A percentile compares a stretch with the other conserved stretches of the same genome.
These are phyloP conservation scores for Melikaiella ostensackeni DNA, from an alignment of 2,888 invertebrate genomes.

Conservation along the genomic window DNA sequence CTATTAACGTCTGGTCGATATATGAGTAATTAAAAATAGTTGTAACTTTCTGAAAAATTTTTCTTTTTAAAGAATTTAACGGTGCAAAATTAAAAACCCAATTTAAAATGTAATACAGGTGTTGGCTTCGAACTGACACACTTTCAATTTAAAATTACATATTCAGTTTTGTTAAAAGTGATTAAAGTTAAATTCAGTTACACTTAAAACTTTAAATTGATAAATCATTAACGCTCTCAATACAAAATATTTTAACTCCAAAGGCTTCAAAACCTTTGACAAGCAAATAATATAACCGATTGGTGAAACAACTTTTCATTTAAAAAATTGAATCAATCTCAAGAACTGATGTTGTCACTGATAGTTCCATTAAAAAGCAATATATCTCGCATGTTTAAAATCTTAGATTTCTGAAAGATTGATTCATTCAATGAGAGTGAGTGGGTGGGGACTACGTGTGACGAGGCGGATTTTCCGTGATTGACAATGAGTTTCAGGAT, in stretches of 20 bases:
- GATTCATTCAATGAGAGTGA: neutral
- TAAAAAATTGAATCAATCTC: neutral
- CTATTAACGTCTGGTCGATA: neutral
- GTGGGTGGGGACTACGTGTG: neutral
- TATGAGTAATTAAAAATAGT: neutral
- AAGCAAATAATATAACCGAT: too few relatives aligned
- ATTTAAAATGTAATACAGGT: neutral
- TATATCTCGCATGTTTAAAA: neutral
- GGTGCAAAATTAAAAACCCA: neutral
- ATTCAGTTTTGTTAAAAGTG: neutral
- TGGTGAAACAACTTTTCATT: neutral
- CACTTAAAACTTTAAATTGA: too few relatives aligned
- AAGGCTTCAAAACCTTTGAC: too few relatives aligned
- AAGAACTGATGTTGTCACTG: neutral
- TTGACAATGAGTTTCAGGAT: neutral
- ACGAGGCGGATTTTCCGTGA: neutral
- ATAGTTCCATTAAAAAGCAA: neutral
- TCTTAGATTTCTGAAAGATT: neutral
- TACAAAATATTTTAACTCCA: too few relatives aligned
- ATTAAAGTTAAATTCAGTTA: neutral
- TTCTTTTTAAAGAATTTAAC: neutral
- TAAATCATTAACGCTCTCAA: too few relatives aligned
- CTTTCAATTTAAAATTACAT: neutral
- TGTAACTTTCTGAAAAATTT: neutral
- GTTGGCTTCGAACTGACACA: too few relatives aligned